A percentile compares a stretch with the other conserved stretches of the same genome.
Evolutionary conservation across 2,797 vertebrate species (phyloP).

Genomic region (Silurus aristotelis): DNA sequence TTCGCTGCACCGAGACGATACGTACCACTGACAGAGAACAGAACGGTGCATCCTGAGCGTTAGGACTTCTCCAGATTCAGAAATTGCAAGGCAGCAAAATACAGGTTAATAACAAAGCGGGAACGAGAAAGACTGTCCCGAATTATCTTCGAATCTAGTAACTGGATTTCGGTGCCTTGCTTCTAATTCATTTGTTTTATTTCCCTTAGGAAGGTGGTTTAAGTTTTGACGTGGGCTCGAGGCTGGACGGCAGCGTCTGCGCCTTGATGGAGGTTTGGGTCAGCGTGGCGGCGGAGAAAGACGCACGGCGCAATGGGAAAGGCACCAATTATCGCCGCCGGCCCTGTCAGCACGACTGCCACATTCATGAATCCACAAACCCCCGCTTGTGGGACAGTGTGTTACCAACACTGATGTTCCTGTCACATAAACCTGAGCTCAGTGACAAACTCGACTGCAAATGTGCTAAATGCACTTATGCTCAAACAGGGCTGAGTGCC

Average conservation of each 20-base stretch:
- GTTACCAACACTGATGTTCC: neutral
- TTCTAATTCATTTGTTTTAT: neutral
- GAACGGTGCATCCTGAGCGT: neutral
- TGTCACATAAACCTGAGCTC: conserved; percentile 30
- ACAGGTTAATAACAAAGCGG: neutral
- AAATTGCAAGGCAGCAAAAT: neutral
- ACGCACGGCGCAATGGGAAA: neutral
- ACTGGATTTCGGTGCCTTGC: neutral
- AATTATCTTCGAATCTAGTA: neutral
- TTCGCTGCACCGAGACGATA: neutral
- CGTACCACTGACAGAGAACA: neutral
- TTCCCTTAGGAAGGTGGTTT: conserved; percentile 13
- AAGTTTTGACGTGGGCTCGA: conserved; percentile 21
- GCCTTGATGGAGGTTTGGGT: conserved; percentile 19
- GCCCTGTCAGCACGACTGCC: conserved; percentile 40
- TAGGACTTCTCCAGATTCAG: neutral
- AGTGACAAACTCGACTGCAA: neutral
- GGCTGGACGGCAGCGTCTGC: neutral
- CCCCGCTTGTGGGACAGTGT: conserved; percentile 13
- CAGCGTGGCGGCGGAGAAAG: conserved; percentile 1
- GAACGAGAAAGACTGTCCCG: neutral
- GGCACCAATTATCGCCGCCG: too few relatives aligned
- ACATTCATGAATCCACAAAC: conserved; percentile 44
- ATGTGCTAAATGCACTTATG: conserved; percentile 28
- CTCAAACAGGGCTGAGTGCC: neutral